A percentile compares a stretch with the other conserved stretches of the same genome.
phyloP scores from a whole-genome alignment of 2,113 vertebrate genomes.

The Brachirus orientalis region DNA sequence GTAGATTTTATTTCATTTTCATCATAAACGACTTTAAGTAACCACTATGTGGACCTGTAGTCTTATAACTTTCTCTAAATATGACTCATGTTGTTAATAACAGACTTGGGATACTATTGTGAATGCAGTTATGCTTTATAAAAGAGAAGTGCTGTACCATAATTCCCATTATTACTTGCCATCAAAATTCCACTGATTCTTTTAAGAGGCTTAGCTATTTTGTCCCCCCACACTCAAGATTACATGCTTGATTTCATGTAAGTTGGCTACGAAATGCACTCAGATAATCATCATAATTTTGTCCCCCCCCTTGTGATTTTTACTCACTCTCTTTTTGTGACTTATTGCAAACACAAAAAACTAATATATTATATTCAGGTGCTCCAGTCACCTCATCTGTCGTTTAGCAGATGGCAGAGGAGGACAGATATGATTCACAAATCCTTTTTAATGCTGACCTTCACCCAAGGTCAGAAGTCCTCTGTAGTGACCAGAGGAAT shows the following conservation, averaged over 20 bases:
- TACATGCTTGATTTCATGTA: neutral
- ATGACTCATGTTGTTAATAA: neutral
- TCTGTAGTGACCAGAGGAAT: constrained; percentile 9
- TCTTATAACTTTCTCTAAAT: no score
- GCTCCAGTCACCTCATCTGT: neutral
- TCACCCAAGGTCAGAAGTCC: constrained; percentile 1
- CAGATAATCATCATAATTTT: no score
- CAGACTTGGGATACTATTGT: neutral
- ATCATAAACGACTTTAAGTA: no score
- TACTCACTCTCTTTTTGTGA: no score
- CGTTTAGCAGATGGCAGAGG: neutral
- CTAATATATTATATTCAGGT: neutral
- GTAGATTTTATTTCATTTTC: no score
- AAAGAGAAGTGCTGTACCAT: neutral
- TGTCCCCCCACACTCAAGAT: neutral
- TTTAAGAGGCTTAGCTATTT: constrained; percentile 15
- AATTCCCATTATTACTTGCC: neutral
- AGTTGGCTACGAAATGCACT: no score
- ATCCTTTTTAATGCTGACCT: constrained; percentile 16
- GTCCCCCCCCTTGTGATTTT: no score
- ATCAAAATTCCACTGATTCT: constrained; percentile 19
- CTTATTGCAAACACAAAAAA: no score
- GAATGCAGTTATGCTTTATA: neutral
- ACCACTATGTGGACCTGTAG: neutral
- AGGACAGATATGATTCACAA: neutral